Evolutionary conservation across 1,140 invertebrate species (phyloP), one percentile per base, ranked within the genome.

Genomic region (Drosophila erecta): DNA sequence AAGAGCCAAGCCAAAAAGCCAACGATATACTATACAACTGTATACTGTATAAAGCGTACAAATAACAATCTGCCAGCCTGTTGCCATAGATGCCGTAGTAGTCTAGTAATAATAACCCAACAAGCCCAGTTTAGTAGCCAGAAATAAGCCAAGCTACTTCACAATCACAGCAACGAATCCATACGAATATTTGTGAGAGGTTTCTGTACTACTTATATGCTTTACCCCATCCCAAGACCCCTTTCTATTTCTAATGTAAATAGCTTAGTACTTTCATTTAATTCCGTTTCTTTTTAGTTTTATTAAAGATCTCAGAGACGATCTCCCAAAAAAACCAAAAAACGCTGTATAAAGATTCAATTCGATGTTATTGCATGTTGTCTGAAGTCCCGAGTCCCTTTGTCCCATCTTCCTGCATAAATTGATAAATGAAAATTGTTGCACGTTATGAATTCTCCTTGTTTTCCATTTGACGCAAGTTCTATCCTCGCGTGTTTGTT

Each of bases 141-240:
- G 80, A 84, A 85, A 83, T 80, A 72, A 67, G 83, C 81, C 60
- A 69, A 85, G 75, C 70, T 86, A 87, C 81, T 86, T 86, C 81
- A 86, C 83, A 81, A 59, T 78, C 83, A 85, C 81, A 85, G 73
- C 76, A 83, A 76, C 44, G 50, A 76, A 76, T 57, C 51, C 55
- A 47, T 67, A 76, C 46, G 54, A 70, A 87, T 75, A 78, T 81
- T 84, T 89, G 78, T 85, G 85, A 90, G 81, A 90, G 85, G 85
- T 85, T 90, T 90, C 75, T 76, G 71, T 90, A 90, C 65, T 84
- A 83, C 72, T 85, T 71, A 81, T 51, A 76, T 62, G 76, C 85
- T 77, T 80, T 80, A 65, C 35, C 51, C 51, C 38, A 37, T 38
- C 33, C 58, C 41, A 40, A 17, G 33, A 17, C 7, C 33, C 24